Evolutionary conservation across 1,140 invertebrate genomes (phyloP).

Genomic region (Drosophila tropicalis): DNA sequence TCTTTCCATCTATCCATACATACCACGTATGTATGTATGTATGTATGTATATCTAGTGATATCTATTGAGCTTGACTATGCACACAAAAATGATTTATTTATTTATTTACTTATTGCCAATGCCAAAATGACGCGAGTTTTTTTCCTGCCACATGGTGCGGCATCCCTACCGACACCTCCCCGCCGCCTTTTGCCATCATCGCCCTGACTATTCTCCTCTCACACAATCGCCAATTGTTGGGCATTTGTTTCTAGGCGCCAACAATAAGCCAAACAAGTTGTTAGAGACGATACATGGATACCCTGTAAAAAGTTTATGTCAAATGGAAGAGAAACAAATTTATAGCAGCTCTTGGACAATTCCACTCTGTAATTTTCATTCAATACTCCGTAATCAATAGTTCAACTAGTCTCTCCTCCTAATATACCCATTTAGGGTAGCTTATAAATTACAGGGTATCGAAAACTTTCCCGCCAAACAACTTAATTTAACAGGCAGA

Average conservation of each 20-base stretch:
- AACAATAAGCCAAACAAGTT: slow-evolving; percentile 19
- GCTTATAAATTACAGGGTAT: neutral
- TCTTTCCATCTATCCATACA: neutral
- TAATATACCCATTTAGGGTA: no score
- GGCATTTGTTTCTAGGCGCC: slow-evolving; percentile 39
- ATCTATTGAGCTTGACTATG: slow-evolving; percentile 49
- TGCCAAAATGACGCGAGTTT: slow-evolving; percentile 61
- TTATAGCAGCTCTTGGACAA: no score
- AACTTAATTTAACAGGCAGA: slow-evolving; percentile 52
- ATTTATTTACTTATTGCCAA: slow-evolving; percentile 78
- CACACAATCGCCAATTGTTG: slow-evolving; percentile 39
- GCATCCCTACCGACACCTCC: neutral
- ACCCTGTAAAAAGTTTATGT: neutral
- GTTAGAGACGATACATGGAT: neutral
- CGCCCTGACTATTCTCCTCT: neutral
- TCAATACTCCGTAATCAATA: no score
- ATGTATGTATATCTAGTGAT: slow-evolving; percentile 46
- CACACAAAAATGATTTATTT: slow-evolving; percentile 76
- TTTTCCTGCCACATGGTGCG: slow-evolving; percentile 54
- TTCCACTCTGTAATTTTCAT: no score
- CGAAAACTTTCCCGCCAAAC: slow-evolving; percentile 33
- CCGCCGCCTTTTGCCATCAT: neutral
- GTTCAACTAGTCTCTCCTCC: no score
- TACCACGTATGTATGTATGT: neutral
- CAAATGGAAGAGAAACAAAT: no score